phyloP scores from a whole-genome alignment of 2,113 vertebrate genomes.

The Hippolais icterina region DNA sequence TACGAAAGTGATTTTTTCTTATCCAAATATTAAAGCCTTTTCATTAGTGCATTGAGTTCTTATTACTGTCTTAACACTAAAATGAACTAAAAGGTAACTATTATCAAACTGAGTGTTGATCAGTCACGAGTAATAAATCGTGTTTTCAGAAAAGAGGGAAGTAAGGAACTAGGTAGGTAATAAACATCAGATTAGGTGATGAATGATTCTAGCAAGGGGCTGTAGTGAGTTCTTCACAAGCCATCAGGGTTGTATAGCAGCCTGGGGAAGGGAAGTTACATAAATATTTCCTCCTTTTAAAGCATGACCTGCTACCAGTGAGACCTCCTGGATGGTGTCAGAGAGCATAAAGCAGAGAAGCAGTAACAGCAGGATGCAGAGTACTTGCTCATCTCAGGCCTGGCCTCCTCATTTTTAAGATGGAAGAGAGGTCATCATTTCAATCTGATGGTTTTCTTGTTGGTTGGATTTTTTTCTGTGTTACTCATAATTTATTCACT shows the following conservation, averaged over 20 bases:
- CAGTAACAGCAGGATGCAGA: not conserved
- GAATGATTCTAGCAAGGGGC: not conserved
- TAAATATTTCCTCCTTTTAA: not conserved
- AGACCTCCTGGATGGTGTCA: not conserved
- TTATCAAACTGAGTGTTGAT: not conserved
- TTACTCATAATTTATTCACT: not conserved
- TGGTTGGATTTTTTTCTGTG: not conserved
- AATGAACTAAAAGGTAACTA: not conserved
- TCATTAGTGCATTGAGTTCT: not conserved
- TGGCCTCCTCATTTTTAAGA: not conserved
- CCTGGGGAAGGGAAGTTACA: not conserved
- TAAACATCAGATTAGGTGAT: not conserved
- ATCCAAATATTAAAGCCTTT: not conserved
- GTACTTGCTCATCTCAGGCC: not conserved
- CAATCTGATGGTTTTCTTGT: not conserved
- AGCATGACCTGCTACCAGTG: not conserved
- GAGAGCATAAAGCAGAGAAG: not conserved
- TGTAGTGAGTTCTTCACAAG: not conserved
- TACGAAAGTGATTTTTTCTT: not conserved
- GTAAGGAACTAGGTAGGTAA: not conserved
- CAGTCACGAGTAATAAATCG: not conserved
- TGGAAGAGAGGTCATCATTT: not conserved
- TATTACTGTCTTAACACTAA: not conserved
- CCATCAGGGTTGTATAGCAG: not conserved
- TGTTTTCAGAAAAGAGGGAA: not conserved